phyloP scores from a whole-genome alignment of 2,888 invertebrate genomes.

The Axea sp. region DNA sequence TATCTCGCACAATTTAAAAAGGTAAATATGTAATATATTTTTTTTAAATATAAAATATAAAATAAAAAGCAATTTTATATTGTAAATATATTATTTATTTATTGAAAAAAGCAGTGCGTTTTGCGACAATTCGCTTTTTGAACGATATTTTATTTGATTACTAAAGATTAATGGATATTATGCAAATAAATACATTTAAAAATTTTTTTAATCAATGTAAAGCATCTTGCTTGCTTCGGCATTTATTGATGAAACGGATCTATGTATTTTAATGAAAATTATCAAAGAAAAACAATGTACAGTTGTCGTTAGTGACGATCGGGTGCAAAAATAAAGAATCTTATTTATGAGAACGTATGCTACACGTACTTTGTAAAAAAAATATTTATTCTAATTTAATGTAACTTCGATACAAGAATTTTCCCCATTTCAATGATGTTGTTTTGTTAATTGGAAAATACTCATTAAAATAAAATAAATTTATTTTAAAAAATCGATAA shows the following conservation, averaged over 20 bases:
- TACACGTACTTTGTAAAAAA: conserved; percentile 46
- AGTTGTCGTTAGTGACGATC: conserved; percentile 24
- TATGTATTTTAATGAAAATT: conserved; percentile 28
- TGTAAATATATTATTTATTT: conserved; percentile 54
- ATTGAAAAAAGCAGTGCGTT: background rate
- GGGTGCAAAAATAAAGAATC: conserved; percentile 51
- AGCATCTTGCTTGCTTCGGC: conserved; percentile 32
- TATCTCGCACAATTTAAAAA: background rate
- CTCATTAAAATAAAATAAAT: no score
- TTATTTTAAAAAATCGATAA: no score
- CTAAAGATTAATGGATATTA: background rate
- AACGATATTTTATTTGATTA: background rate
- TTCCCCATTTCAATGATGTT: no score
- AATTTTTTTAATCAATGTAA: conserved; percentile 24
- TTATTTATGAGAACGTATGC: conserved; percentile 20
- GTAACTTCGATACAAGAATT: no score
- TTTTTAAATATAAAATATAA: conserved; percentile 20
- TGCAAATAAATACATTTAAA: background rate
- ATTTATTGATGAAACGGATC: conserved; percentile 28
- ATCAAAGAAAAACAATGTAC: conserved; percentile 5
- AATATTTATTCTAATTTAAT: conserved; percentile 2
- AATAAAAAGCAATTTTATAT: conserved; percentile 25
- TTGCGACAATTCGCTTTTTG: background rate
- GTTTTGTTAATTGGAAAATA: no score
- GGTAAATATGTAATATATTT: conserved; percentile 47